Evolutionary conservation across 1,140 invertebrate species (phyloP).

Genomic region (Eciton burchellii): DNA sequence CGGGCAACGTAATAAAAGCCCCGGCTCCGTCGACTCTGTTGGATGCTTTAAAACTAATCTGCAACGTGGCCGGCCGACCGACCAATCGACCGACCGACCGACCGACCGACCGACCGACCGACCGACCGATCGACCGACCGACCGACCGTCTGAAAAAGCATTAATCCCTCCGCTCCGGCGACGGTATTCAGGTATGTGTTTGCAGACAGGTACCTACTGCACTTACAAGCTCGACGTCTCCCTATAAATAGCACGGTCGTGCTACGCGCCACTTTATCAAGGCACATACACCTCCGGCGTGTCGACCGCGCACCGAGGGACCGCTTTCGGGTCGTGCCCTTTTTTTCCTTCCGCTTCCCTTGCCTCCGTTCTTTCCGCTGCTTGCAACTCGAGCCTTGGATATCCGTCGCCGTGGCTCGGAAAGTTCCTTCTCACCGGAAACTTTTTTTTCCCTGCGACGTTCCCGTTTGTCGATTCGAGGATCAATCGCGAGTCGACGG

Average conservation of each 20-base stretch:
- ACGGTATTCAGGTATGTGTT: slow-evolving; percentile 67
- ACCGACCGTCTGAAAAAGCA: slow-evolving; percentile 59
- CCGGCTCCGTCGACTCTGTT: neutral
- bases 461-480: neutral
- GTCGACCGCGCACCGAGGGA: neutral
- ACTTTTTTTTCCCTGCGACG: no score
- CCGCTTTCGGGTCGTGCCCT: slow-evolving; percentile 37
- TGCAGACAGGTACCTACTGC: slow-evolving; percentile 67
- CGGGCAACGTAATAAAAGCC: slow-evolving; percentile 3
- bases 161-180: slow-evolving; percentile 63
- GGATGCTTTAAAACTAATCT: slow-evolving; percentile 65
- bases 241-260: slow-evolving; percentile 61
- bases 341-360: slow-evolving; percentile 4
- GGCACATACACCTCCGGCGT: slow-evolving; percentile 4
- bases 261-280: slow-evolving; percentile 39
- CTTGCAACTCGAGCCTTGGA: neutral
- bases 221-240: slow-evolving; percentile 54
- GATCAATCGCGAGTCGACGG: neutral
- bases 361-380: neutral
- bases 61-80: slow-evolving; percentile 12
- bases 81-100: slow-evolving; percentile 40
- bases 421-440: no score
- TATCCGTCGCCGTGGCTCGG: no score
- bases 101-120: slow-evolving; percentile 19
- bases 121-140: neutral